A percentile compares a stretch with the other conserved stretches of the same genome.
Conservation (phyloP, 2,888 invertebrate species). For the Acronicta psi region DNA sequence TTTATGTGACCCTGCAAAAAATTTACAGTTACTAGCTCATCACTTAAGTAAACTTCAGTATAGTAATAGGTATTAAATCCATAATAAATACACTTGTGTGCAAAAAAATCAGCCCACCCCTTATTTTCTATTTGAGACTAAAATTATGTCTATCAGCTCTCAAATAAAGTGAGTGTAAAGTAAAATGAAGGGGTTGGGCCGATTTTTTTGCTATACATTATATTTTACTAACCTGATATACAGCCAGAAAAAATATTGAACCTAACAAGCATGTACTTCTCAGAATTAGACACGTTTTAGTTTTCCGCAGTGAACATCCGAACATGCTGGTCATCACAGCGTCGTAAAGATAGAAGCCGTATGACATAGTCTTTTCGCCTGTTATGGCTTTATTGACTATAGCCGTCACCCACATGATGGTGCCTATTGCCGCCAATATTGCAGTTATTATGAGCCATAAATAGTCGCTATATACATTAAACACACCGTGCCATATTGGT, state of each 20-base stretch:
- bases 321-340: constrained; percentile 55
- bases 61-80: too few species aligned
- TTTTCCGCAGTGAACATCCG: constrained; percentile 60
- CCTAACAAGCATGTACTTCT: constrained; percentile 60
- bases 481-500: constrained; percentile 67
- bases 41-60: too few species aligned
- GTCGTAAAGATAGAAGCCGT: constrained; percentile 51
- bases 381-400: constrained; percentile 36
- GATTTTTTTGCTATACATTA: too few species aligned
- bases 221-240: constrained; percentile 67
- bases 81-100: too few species aligned
- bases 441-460: constrained; percentile 43
- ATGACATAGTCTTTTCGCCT: constrained; percentile 15
- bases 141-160: too few species aligned
- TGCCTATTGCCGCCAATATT: constrained; percentile 45
- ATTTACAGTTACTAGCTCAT: not conserved
- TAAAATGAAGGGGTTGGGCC: too few species aligned
- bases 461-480: constrained; percentile 34
- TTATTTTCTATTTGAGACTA: too few species aligned
- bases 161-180: too few species aligned
- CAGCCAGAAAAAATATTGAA: constrained; percentile 63
- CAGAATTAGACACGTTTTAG: constrained; percentile 52
- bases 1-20: constrained; percentile 69
- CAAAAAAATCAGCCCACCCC: too few species aligned
- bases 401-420: constrained; percentile 59